phyloP scores from a whole-genome alignment of 2,797 vertebrate species.

The Limosa lapponica region DNA sequence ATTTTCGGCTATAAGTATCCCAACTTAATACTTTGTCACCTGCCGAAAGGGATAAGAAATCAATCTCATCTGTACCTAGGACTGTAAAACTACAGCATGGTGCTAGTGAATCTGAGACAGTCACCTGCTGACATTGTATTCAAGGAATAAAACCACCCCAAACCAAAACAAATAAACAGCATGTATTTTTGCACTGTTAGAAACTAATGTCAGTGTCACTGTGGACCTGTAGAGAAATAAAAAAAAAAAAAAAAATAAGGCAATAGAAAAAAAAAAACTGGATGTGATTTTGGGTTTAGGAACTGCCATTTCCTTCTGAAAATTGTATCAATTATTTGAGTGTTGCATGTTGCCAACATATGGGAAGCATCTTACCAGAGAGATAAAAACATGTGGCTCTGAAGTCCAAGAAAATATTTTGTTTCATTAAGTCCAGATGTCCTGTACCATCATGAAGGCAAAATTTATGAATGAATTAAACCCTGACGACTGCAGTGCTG shows the following conservation, averaged over 20 bases:
- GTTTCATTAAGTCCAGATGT: neutral
- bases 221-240: neutral
- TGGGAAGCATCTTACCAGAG: neutral
- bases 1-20: neutral
- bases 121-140: neutral
- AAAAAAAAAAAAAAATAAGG: neutral
- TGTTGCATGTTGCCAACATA: neutral
- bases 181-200: neutral
- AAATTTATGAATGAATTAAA: neutral
- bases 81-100: neutral
- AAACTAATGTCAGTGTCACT: neutral
- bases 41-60: neutral
- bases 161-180: fast-evolving
- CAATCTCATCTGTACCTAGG: neutral
- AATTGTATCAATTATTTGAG: neutral
- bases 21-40: neutral
- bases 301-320: neutral
- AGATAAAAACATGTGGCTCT: neutral
- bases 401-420: neutral
- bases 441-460: neutral
- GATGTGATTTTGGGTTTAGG: neutral
- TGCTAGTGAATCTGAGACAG: neutral
- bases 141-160: neutral
- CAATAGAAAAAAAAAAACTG: neutral
- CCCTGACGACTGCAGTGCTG: neutral